A percentile compares a stretch with the other conserved stretches of the same genome.
Conservation (phyloP, 2,797 vertebrate genomes). For the Parotocinclus haroldoi region DNA sequence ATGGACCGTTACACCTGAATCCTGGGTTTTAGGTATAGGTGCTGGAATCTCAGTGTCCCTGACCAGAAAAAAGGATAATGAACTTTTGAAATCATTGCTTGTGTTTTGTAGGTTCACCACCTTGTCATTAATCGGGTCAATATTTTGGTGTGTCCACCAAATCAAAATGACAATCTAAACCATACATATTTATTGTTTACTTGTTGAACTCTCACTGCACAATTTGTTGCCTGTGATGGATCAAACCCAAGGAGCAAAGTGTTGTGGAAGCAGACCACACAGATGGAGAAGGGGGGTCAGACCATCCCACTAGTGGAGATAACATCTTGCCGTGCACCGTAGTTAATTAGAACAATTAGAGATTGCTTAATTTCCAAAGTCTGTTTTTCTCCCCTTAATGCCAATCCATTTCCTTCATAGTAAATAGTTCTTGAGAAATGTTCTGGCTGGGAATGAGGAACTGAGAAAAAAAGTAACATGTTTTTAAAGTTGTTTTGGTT, state of each 20-base stretch:
- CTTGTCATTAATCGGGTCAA: constrained; percentile 5
- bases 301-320: constrained; percentile 58
- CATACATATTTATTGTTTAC: too few relatives aligned
- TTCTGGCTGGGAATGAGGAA: background rate
- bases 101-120: constrained; percentile 1
- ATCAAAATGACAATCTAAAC: constrained; percentile 9
- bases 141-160: constrained; percentile 5
- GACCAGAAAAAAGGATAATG: too few relatives aligned
- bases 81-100: background rate
- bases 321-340: constrained; percentile 50
- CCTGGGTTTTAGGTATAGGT: background rate
- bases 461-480: too few relatives aligned
- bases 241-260: constrained; percentile 29
- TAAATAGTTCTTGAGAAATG: constrained; percentile 15
- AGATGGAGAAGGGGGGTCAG: constrained; percentile 38
- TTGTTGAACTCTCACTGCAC: constrained; percentile 20
- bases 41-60: background rate
- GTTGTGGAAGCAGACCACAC: constrained; percentile 61
- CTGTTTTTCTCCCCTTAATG: constrained; percentile 44
- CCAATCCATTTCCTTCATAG: constrained; percentile 27
- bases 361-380: constrained; percentile 67
- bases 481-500: background rate
- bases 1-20: constrained; percentile 12
- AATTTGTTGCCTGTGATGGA: constrained; percentile 38
- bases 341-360: constrained; percentile 66